Percentiles rank a stretch among this genome's conserved stretches.
Evolutionary conservation across 2,113 vertebrate genomes (phyloP).

Genomic region (Anolis carolinensis): DNA sequence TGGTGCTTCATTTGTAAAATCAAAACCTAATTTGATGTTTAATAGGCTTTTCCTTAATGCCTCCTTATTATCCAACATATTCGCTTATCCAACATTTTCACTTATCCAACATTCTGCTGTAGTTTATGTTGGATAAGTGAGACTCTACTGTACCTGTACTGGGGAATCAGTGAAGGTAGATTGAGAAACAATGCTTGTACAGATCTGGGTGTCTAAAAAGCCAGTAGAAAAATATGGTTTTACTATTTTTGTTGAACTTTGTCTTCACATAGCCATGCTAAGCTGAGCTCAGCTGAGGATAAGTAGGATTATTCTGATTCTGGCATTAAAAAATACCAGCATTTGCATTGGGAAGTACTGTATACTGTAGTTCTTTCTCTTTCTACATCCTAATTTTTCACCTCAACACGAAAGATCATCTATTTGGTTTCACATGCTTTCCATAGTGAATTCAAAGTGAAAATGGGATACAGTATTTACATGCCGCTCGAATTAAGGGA

Average conservation of each 20-base stretch:
- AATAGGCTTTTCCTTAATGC: no score
- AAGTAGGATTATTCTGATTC: background rate
- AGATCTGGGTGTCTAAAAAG: background rate
- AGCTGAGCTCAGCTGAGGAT: background rate
- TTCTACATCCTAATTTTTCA: background rate
- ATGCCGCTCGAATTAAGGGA: no score
- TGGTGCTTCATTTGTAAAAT: no score
- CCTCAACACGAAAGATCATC: background rate
- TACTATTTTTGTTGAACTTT: background rate
- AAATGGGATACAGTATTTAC: no score
- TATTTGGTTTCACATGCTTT: background rate
- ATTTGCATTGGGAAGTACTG: background rate
- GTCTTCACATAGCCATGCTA: background rate
- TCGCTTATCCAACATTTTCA: no score
- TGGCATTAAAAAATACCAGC: background rate
- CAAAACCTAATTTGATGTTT: no score
- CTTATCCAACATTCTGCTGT: no score
- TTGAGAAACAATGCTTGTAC: background rate
- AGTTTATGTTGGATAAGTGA: no score
- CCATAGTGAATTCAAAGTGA: background rate
- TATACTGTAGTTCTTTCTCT: background rate
- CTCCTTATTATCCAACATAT: no score
- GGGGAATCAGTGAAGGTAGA: background rate
- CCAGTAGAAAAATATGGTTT: background rate
- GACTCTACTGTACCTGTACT: background rate